Evolutionary conservation across 2,113 vertebrate genomes (phyloP), one percentile per base, ranked within the genome.

Genomic region (Corythornis cristatus): DNA sequence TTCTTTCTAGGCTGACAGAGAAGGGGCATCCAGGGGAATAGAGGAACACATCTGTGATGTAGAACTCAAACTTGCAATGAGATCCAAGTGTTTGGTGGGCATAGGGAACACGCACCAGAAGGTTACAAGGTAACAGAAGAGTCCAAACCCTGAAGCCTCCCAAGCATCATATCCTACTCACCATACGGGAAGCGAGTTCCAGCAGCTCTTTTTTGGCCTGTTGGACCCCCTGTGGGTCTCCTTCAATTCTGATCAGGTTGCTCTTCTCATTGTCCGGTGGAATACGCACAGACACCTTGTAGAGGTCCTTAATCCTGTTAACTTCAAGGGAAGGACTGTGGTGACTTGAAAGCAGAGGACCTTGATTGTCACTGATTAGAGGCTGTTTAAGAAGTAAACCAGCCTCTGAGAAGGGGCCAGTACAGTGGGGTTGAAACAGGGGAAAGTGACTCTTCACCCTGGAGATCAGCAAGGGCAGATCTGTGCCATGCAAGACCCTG

Each of bases 231-330:
- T 99, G 99, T 33, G 99, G 99, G 96, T 99, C 99, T 60, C 99
- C 99, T 97, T 99, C 99, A 15, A 99, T 99, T 82, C 99, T 98
- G 96, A 99, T 99, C 96, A 99, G 96, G 97, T 98, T 99, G 97
- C 99, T 99, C 93, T 99, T 99, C 96, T 99, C 99, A 8, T 99
- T 99, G 97, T 99, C 99, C 8, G 99, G 99, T 37, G 99, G 99
- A 97, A 99, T 99, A 51, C 99, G 99, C 95, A 99, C 99, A 29
- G 99, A 99, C 93, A 99, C 99, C 98, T 99, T 99, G 96, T 99
- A 98, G 94, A 98, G 98, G 88, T 99, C 99, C 97, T 99, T 99
- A 97, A 99, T 99, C 88, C 99, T 99, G 98, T 99, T 99, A 97
- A 99, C 99, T 99, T 74, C 35, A 96, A 86, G 68, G 72, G 20